phyloP scores from a whole-genome alignment of 2,888 invertebrate species.

The Temnothorax ravouxi region DNA sequence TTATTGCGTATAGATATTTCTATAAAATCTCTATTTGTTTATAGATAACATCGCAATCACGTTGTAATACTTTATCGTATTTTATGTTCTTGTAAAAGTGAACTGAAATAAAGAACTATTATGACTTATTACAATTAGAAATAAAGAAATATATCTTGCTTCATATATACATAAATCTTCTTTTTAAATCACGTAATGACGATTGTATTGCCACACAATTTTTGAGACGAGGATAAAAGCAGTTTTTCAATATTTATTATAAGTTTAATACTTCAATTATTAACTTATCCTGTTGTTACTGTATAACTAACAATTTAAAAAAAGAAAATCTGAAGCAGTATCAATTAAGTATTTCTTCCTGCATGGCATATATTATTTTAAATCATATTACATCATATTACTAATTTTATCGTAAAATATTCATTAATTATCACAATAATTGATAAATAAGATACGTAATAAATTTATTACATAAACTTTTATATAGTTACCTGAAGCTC shows the following conservation, averaged over 20 bases:
- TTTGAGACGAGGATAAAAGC: neutral
- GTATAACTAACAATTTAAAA: neutral
- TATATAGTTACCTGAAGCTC: neutral
- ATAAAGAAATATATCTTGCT: neutral
- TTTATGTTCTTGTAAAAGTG: neutral
- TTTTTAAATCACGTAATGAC: neutral
- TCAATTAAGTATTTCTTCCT: neutral
- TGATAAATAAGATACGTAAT: neutral
- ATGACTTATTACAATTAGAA: neutral
- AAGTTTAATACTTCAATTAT: neutral
- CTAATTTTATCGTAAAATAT: neutral
- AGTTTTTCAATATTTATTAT: conserved; percentile 16
- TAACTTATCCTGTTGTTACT: neutral
- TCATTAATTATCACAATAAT: neutral
- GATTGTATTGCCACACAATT: neutral
- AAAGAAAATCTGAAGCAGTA: neutral
- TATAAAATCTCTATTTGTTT: neutral
- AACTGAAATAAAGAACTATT: conserved; percentile 1
- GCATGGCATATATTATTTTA: neutral
- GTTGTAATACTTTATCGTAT: neutral
- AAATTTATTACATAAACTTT: neutral
- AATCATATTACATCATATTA: neutral
- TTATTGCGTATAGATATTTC: neutral
- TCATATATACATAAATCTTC: neutral
- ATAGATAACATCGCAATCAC: neutral